Base-by-base conservation (phyloP, 2,797 vertebrate genomes). In the Stomatorhinus walkeri region DNA sequence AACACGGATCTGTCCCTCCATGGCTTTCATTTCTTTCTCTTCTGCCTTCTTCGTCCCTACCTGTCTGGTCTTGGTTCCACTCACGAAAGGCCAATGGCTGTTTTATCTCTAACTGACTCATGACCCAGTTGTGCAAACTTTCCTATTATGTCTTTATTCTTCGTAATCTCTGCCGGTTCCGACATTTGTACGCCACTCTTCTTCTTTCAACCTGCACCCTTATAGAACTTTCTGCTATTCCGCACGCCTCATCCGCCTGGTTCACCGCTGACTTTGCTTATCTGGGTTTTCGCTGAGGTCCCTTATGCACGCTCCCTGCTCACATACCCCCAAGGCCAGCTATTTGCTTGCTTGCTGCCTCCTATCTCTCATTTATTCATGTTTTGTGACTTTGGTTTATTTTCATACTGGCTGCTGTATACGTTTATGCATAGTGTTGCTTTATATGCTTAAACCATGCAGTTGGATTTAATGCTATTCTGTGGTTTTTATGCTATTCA, bases 141-240 rank as follows among this genome's bases (percentile, higher is more conserved):
- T 52, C 28, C n/a, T 54, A 32, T 54, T 51, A 48, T 81, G 56
- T 43, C 52, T 46, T 56, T 54, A 88, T 43, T 81, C 49, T 54
- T 83, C 76, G 6, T 84, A 84, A 88, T 88, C 76, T 84, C 76
- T 88, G 22, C 88, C 22, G 54, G 19, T 59, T 59, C 59, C 46
- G 88, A 83, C 46, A 83, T 54, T 59, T 22, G 49, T 22, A 56
- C 61, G 40, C 46, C 46, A 19, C 22, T 79, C 8, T 46, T 68
- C 56, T 81, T 10, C 87, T 16, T 40, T 24, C 56, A 49, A 1
- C n/a, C 24, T 16, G 7, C 48, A 8, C 43, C 85, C 12, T 61
- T 52, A 24, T 48, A n/a, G 56, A 49, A 19, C 5, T 36, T 79
- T 32, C 28, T 49, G 24, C n/a, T 61, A 0, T n/a, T 85, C 48